These are phyloP conservation scores for Pantala flavescens DNA, from an alignment of 1,140 invertebrate species.

Conservation along the genomic window DNA sequence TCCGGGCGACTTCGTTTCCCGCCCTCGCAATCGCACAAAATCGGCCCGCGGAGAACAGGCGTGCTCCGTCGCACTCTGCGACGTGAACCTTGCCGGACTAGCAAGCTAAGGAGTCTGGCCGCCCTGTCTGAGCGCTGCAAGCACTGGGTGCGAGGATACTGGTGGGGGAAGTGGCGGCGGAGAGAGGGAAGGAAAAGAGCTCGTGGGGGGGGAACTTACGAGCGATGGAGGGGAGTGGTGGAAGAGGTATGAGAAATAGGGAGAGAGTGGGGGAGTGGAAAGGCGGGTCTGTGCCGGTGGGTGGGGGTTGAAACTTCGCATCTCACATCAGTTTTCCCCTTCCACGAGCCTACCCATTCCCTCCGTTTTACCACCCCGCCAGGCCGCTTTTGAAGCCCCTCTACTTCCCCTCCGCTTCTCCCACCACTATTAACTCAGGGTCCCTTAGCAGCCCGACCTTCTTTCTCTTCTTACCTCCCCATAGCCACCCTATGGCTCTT, in stretches of 20 bases:
- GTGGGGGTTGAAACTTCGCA: too few species aligned
- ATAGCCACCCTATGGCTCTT: background rate
- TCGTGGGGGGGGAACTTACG: background rate
- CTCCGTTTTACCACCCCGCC: too few species aligned
- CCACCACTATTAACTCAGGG: background rate
- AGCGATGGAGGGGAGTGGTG: background rate
- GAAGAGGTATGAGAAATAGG: background rate
- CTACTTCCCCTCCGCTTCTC: background rate
- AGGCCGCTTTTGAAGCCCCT: background rate
- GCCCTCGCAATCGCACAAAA: background rate
- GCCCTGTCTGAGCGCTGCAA: conserved; percentile 1
- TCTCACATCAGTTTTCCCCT: too few species aligned
- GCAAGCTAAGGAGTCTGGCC: conserved; percentile 6
- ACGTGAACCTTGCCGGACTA: background rate
- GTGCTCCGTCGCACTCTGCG: background rate
- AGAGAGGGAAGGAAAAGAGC: background rate
- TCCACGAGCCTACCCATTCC: too few species aligned
- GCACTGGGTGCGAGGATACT: background rate
- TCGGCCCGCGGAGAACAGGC: background rate
- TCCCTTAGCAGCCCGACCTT: background rate
- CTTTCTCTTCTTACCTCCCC: background rate
- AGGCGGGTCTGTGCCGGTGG: background rate
- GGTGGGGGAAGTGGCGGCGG: background rate
- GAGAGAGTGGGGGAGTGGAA: background rate
- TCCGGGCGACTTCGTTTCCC: background rate